These are phyloP conservation scores for Drosophila navojoa DNA, from an alignment of 1,140 invertebrate species.

Conservation along the genomic window DNA sequence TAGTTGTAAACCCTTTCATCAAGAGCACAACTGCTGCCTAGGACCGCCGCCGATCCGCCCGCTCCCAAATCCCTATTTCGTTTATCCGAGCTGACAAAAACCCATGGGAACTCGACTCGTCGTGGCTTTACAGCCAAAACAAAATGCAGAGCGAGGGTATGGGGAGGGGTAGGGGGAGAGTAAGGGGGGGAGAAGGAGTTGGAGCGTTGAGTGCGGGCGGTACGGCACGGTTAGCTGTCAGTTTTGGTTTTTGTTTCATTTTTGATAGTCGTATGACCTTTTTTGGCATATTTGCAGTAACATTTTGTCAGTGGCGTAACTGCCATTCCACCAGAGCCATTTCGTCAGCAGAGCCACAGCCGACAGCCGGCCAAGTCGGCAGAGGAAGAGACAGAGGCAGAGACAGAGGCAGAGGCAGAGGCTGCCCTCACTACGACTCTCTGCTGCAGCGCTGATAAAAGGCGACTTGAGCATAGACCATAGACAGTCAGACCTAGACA, in stretches of 20 bases:
- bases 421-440: slow-evolving; percentile 9
- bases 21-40: slow-evolving; percentile 48
- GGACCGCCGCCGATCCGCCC: not conserved
- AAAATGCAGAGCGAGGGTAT: not conserved
- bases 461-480: slow-evolving; percentile 38
- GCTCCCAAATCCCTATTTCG: slow-evolving; percentile 21
- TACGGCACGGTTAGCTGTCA: slow-evolving; percentile 54
- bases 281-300: slow-evolving; percentile 48
- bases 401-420: no score
- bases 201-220: not conserved
- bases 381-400: no score
- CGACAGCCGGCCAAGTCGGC: not conserved
- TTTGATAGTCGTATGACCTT: slow-evolving; percentile 59
- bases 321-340: slow-evolving; percentile 40
- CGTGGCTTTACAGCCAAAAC: slow-evolving; percentile 57
- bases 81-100: slow-evolving; percentile 68
- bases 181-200: not conserved
- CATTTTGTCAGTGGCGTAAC: slow-evolving; percentile 48
- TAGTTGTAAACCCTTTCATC: slow-evolving; percentile 81
- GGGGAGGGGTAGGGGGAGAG: not conserved
- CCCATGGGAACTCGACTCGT: slow-evolving; percentile 75
- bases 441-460: slow-evolving; percentile 46
- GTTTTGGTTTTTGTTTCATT: slow-evolving; percentile 66
- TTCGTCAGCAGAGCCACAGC: slow-evolving; percentile 30
- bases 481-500: slow-evolving; percentile 17